Base-by-base conservation (phyloP, 2,888 invertebrate species). In the Drosophila paranaensis region DNA sequence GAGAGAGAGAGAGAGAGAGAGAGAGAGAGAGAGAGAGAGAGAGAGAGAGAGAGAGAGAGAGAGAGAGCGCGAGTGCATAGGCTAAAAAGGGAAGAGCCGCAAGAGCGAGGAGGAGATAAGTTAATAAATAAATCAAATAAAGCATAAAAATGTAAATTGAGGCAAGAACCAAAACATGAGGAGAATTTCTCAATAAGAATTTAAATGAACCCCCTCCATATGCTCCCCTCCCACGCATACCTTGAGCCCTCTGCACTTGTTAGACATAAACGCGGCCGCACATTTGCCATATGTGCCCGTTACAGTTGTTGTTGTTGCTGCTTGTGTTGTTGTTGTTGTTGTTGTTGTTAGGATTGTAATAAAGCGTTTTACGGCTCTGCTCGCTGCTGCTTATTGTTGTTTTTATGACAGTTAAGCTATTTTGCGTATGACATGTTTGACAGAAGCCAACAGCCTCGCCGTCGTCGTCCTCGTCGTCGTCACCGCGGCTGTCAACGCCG, bases 391-490 rank as follows among this genome's bases (percentile, higher is more conserved):
- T 77, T 57, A 67, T 68, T 80, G 86, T 74, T 82, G 73, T 85
- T 85, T 85, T 88, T 88, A 85, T 88, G 86, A 82, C 86, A 79
- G 89, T 88, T 88, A 88, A 85, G 88, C 89, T 82, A 85, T 85
- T 85, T 89, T 85, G 89, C 88, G 84, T 85, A 85, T 89, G 89
- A 89, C 84, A 89, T 73, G 89, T 85, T 85, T 85, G 86, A 85
- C 84, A 85, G 88, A 88, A 84, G 88, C 76, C 85, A 74, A 60
- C 57, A 43, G 35, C 56, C 13, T 14, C 20, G 42, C 30, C 27
- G 54, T 3, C 39, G 27, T 3, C 39, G 40, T 27, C 25, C 8
- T 25, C 10, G 42, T 16, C 16, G 42, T 20, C 37, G 71, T 45
- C 73, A 51, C 43, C 60, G 63, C 50, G 62, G 67, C 85, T 82